Percentiles rank a stretch among this genome's conserved stretches.
These are phyloP conservation scores for Caenorhabditis sp. DNA, from an alignment of 2,888 invertebrate species.

Conservation along the genomic window DNA sequence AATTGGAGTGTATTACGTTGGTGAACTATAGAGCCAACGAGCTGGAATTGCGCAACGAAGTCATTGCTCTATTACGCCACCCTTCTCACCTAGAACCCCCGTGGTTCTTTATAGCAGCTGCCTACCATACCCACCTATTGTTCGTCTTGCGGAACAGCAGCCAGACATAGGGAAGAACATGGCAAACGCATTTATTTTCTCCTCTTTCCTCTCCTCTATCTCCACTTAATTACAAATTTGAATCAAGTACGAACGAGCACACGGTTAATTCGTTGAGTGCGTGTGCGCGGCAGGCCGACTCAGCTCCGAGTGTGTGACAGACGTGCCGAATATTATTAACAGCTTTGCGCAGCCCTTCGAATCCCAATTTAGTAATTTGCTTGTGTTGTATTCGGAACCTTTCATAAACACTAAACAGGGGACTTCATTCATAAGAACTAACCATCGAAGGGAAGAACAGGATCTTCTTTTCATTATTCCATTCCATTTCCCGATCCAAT, in stretches of 20 bases:
- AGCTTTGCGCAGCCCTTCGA: constrained; percentile 35
- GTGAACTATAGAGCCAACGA: constrained; percentile 38
- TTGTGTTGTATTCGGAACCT: background rate
- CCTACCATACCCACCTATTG: constrained; percentile 56
- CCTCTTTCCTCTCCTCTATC: constrained; percentile 4
- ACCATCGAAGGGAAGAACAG: background rate
- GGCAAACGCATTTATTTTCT: constrained; percentile 2
- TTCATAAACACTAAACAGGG: background rate
- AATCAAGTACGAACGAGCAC: constrained; percentile 57
- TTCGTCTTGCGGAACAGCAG: constrained; percentile 23
- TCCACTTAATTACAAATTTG: constrained; percentile 65
- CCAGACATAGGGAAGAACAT: constrained; percentile 2
- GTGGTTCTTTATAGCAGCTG: constrained; percentile 35
- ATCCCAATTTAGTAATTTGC: constrained; percentile 34
- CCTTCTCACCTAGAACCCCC: constrained; percentile 28
- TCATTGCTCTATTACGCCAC: constrained; percentile 52
- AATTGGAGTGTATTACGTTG: constrained; percentile 56
- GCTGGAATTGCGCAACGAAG: constrained; percentile 43
- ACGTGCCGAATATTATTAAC: constrained; percentile 56
- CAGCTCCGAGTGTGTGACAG: constrained; percentile 44
- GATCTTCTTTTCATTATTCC: constrained; percentile 4
- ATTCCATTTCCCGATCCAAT: constrained; percentile 27
- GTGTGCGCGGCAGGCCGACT: constrained; percentile 34
- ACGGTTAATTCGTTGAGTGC: constrained; percentile 61
- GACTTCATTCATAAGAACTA: background rate